Conservation (phyloP, 2,888 invertebrate species). For the Idaea aversata region DNA sequence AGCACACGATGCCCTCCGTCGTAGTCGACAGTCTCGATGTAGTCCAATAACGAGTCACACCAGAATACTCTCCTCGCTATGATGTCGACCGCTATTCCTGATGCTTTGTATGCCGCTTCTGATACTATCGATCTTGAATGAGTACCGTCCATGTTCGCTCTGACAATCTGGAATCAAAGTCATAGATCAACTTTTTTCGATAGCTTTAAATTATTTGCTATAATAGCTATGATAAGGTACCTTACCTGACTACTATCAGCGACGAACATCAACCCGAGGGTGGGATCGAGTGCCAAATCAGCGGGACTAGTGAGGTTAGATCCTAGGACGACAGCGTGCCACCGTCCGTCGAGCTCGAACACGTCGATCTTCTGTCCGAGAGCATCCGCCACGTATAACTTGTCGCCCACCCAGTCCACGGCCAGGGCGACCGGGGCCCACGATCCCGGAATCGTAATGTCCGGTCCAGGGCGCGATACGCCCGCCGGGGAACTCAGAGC, state of each 20-base stretch:
- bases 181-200: not conserved
- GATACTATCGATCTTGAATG: conserved; percentile 90
- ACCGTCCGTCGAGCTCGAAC: conserved; percentile 91
- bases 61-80: conserved; percentile 94
- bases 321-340: conserved; percentile 94
- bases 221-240: not conserved
- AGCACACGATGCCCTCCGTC: conserved; percentile 90
- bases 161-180: conserved; percentile 76
- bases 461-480: conserved; percentile 73
- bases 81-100: conserved; percentile 95
- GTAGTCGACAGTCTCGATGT: conserved; percentile 97
- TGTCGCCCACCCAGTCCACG: conserved; percentile 98
- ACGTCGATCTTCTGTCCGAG: conserved; percentile 96
- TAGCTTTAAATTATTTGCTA: not conserved
- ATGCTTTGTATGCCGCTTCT: conserved; percentile 96
- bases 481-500: conserved; percentile 71
- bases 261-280: conserved; percentile 92
- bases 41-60: conserved; percentile 97
- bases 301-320: conserved; percentile 94
- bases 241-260: conserved; percentile 89
- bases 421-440: conserved; percentile 96
- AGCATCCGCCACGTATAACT: conserved; percentile 96
- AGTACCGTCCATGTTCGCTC: conserved; percentile 97
- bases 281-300: conserved; percentile 96
- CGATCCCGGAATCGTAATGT: conserved; percentile 89